Percentiles rank a stretch among this genome's conserved stretches.
phyloP scores from a whole-genome alignment of 2,888 invertebrate species.

The Sepiola atlantica region DNA sequence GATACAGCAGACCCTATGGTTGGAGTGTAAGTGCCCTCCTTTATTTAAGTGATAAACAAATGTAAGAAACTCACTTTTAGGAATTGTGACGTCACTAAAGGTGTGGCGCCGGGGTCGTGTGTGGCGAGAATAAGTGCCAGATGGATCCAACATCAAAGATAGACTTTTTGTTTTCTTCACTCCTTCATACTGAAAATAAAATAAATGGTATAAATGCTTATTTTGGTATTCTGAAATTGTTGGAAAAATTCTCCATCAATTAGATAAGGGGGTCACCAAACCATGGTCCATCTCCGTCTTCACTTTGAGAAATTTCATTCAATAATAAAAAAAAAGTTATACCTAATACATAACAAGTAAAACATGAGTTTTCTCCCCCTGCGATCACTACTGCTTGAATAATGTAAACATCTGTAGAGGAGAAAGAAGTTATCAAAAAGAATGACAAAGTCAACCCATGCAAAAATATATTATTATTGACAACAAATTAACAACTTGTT shows the following conservation, averaged over 20 bases:
- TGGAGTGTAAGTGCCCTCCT: no score
- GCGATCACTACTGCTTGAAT: no score
- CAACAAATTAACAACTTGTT: no score
- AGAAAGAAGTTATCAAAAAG: no score
- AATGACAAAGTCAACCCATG: no score
- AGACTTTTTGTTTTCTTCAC: not conserved
- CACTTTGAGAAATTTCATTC: not conserved
- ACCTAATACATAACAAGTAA: no score
- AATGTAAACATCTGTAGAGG: not conserved
- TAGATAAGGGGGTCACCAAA: no score
- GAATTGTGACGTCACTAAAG: conserved; percentile 34
- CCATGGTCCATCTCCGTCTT: not conserved
- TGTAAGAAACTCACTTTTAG: conserved; percentile 23
- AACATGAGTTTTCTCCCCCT: no score
- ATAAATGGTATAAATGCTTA: no score
- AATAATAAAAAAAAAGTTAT: not conserved
- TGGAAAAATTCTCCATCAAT: no score
- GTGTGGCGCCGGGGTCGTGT: not conserved
- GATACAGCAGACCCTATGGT: no score
- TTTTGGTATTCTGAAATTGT: not conserved
- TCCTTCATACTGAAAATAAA: conserved; percentile 59
- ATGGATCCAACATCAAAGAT: conserved; percentile 42
- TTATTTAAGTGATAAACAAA: not conserved
- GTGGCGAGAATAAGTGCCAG: not conserved
- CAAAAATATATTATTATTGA: no score